Evolutionary conservation across 2,797 vertebrate genomes (phyloP), one percentile per base, ranked within the genome.

Genomic region (Acridotheres tristis): DNA sequence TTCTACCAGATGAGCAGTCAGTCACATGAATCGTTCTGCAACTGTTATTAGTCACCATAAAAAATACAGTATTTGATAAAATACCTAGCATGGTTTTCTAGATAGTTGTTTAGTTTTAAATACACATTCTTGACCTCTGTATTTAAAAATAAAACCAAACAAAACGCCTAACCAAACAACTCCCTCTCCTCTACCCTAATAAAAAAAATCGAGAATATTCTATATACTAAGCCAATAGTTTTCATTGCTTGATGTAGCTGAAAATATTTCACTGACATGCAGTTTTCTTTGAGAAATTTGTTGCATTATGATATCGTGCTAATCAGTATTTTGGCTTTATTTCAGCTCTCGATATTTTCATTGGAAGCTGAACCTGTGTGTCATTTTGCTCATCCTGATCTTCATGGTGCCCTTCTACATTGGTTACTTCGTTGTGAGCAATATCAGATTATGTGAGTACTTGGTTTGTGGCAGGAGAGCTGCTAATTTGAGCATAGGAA

Each of bases 331-430:
- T 78, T 92, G 93, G 5, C 77, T 97, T 89, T 76, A 16, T 97
- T 98, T 85, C 96, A 99, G 99, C 96, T 99, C 99, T 84, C 98
- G 99, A 25, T 99, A 99, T 97, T 99, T 99, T 97, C 99, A 99
- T 94, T 99, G 99, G 99, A 99, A 99, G 96, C 97, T 99, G 95
- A 99, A 99, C 97, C 97, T 99, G 34, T 99, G 99, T 81, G 99
- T 99, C 63, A 99, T 99, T 96, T 97, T 99, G 81, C 98, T 99
- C 95, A 99, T 99, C 87, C 97, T 99, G 2, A 99, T 99, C 87
- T 99, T 99, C 93, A 98, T 99, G 97, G 99, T 99, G 92, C 99
- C 99, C 96, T 99, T 99, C 97, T 99, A 99, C 97, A 99, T 99
- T 19, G 99, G 99, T 69, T 99, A 99, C 97, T 99, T 99, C 97